Base-by-base conservation (phyloP, 2,888 invertebrate species). In the Phymatocera aterrima region DNA sequence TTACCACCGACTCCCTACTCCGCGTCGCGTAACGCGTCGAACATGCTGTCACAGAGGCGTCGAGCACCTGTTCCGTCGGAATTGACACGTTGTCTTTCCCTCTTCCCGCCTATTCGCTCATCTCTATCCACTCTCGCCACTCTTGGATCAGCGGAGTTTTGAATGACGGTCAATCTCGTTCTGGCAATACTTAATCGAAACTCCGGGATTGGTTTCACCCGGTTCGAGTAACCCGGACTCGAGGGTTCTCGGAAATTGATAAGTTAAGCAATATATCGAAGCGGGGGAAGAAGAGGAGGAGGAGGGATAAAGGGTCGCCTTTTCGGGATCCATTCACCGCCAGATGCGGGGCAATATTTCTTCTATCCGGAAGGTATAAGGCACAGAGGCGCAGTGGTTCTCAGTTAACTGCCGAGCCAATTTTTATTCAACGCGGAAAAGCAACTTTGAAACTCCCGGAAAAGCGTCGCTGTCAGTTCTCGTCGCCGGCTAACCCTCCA, bases 31-130 rank as follows among this genome's bases (percentile, higher is more conserved):
- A 46, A 37, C 54, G 57, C 78, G 75, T 74, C 85, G 86, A 88
- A 88, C 88, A 88, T 83, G 86, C 87, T 88, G 88, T 88, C 88
- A 86, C 88, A 86, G 87, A 86, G 86, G 87, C 87, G 88, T 88
- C 84, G 88, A 88, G 88, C 88, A 88, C 87, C 88, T 88, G 88
- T 88, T 88, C 87, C 88, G 87, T 86, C 85, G 83, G 86, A 88
- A 88, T 88, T 87, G 88, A 88, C 88, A 88, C 87, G 87, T 86
- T 85, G 85, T 86, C 82, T 81, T 79, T 80, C 79, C 70, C 51
- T 34, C 48, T 43, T n/a, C 46, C 8, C 43, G 81, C 82, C 81
- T 82, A 80, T 78, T 80, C 77, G 60, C 81, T 79, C 83, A 78
- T 65, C 80, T 83, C 80, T 72, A 80, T 78, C 54, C 78, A 46